Base-by-base conservation (phyloP, 2,113 vertebrate species). In the Arenaria interpres region DNA sequence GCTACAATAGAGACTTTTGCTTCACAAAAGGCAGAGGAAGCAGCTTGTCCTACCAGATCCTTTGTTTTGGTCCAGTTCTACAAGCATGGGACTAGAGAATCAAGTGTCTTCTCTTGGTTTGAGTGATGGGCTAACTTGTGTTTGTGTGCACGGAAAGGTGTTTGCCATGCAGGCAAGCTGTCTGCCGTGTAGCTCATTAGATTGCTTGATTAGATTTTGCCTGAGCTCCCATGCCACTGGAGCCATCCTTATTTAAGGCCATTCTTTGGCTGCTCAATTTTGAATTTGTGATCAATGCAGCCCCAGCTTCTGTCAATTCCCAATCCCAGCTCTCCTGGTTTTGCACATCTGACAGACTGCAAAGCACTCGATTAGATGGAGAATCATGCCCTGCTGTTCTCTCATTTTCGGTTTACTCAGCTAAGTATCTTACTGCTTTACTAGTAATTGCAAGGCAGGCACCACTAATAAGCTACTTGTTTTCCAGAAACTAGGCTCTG, bases 341-440 rank as follows among this genome's bases (percentile, higher is more conserved):
- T 73, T 73, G 62, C 27, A 45, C 5, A 4, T 63, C 43, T 51
- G 68, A 59, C 59, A 41, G 50, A 35, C 45, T 35, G 75, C 51
- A 93, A 84, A 96, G 76, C 51, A 37, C 27, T 86, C 78, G 82
- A 81, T 95, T 14, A 84, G 83, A 71, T 94, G 88, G 72, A 80
- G 56, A 20, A 62, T 63, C 76, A 53, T 78, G 72, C 48, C 68
- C 79, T 84, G 75, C 63, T 93, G 90, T 48, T 89, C 81, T 19
- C 50, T 84, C 28, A 2, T 35, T 94, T 80, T 24, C 62, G 57
- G 11, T 82, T 89, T 76, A 10, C 24, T 89, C 41, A 3, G 85
- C 66, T 85, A 81, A 89, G 74, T 10, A 72, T 57, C 74, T 96
- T 83, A 28, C 57, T 76, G 66, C 74, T 85, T 68, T 21, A 19